Conservation (phyloP, 2,797 vertebrate genomes). For the Macropodus opercularis region DNA sequence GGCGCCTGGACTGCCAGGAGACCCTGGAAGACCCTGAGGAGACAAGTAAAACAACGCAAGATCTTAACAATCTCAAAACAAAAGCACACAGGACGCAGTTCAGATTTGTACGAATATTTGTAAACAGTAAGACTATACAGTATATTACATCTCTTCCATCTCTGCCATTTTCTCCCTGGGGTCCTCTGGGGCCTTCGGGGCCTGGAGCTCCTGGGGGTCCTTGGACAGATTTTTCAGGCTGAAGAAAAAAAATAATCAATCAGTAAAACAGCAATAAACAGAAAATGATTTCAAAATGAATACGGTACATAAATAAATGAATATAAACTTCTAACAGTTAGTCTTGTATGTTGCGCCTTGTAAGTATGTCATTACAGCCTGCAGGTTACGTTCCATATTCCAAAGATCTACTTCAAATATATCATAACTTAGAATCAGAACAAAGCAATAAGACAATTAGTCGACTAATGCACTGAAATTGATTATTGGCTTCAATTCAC, state of each 20-base stretch:
- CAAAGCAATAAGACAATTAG: slow-evolving; percentile 67
- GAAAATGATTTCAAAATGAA: neutral
- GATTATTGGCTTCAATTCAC: slow-evolving; percentile 72
- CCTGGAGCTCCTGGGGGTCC: slow-evolving; percentile 80
- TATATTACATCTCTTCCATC: slow-evolving; percentile 85
- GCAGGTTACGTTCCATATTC: neutral
- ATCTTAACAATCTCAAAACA: too few relatives aligned
- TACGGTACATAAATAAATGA: neutral
- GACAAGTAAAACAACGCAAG: slow-evolving; percentile 5
- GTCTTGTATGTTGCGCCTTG: neutral
- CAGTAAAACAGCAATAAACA: slow-evolving; percentile 6
- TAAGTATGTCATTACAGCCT: neutral
- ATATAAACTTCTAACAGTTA: neutral
- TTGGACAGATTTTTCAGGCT: slow-evolving; percentile 82
- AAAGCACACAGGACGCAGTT: neutral
- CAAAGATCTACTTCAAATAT: neutral
- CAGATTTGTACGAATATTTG: neutral
- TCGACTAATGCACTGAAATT: slow-evolving; percentile 64
- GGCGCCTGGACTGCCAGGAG: slow-evolving; percentile 75
- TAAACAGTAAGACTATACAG: slow-evolving; percentile 27
- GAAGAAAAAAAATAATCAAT: slow-evolving; percentile 39
- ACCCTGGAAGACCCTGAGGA: slow-evolving; percentile 81
- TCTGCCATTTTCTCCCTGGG: slow-evolving; percentile 80
- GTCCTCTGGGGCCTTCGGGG: slow-evolving; percentile 77
- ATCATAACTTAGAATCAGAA: too few relatives aligned